These are phyloP conservation scores for Psettodes erumei DNA, from an alignment of 2,113 vertebrate species.

Conservation along the genomic window DNA sequence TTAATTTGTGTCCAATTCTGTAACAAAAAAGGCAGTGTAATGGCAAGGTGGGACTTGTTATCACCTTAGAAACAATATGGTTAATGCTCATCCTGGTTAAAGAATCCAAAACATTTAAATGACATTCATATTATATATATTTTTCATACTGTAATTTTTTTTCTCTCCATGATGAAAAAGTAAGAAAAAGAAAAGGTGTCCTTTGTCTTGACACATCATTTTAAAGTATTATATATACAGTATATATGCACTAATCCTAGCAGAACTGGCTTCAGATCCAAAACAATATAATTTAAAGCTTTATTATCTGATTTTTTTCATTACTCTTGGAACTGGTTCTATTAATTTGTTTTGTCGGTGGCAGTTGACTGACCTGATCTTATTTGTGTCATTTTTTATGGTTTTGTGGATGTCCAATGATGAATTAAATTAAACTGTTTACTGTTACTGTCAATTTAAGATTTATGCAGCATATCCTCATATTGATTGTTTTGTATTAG, in stretches of 20 bases:
- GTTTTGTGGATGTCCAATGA: not conserved
- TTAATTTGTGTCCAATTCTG: conserved; percentile 23
- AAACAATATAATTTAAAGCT: not conserved
- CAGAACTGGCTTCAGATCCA: too few relatives aligned
- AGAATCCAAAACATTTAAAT: not conserved
- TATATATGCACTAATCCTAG: not conserved
- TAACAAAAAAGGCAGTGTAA: not conserved
- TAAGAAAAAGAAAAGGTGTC: too few relatives aligned
- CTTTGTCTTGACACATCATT: too few relatives aligned
- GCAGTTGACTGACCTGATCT: not conserved
- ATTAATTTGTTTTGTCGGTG: not conserved
- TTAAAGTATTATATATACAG: too few relatives aligned
- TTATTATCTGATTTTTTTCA: not conserved
- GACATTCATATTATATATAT: too few relatives aligned
- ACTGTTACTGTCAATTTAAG: too few relatives aligned
- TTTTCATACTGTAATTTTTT: too few relatives aligned
- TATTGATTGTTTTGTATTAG: not conserved
- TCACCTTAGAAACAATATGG: not conserved
- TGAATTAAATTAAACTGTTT: too few relatives aligned
- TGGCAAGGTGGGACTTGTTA: not conserved
- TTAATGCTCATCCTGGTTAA: not conserved
- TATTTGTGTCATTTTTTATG: not conserved
- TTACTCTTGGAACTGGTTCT: not conserved
- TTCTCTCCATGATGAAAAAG: too few relatives aligned
- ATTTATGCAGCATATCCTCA: too few relatives aligned